phyloP scores from a whole-genome alignment of 2,113 vertebrate species.

The Limanda limanda region DNA sequence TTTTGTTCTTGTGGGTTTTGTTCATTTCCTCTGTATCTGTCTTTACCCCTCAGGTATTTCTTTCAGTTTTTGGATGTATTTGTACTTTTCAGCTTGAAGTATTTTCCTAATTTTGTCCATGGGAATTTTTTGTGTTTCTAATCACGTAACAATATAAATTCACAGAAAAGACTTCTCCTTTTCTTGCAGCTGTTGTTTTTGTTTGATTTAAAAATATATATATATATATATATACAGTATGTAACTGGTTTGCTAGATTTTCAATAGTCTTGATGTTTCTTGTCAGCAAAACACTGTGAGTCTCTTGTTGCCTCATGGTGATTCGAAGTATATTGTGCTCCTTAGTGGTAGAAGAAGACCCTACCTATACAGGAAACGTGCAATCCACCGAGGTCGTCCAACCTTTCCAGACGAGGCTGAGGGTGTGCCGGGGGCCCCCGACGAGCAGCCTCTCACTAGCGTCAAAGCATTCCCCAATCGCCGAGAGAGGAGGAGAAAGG shows the following conservation, averaged over 20 bases:
- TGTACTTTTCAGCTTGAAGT: slow-evolving; percentile 45
- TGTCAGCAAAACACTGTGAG: slow-evolving; percentile 21
- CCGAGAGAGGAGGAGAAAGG: slow-evolving; percentile 90
- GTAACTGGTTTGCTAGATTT: slow-evolving; percentile 45
- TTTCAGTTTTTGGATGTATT: slow-evolving; percentile 63
- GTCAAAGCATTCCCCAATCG: slow-evolving; percentile 80
- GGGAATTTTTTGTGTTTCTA: slow-evolving; percentile 44
- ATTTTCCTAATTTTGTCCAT: slow-evolving; percentile 59
- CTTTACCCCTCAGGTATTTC: slow-evolving; percentile 51
- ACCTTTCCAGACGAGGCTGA: slow-evolving; percentile 77
- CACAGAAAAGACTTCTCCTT: slow-evolving; percentile 64
- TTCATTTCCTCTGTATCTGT: slow-evolving; percentile 46
- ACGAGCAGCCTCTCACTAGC: slow-evolving; percentile 51
- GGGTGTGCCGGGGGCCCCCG: neutral
- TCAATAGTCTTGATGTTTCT: slow-evolving; percentile 33
- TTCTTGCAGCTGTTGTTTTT: slow-evolving; percentile 58
- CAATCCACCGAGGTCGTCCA: slow-evolving; percentile 82
- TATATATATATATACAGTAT: neutral
- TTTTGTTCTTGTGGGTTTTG: slow-evolving; percentile 66
- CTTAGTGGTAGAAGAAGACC: slow-evolving; percentile 84
- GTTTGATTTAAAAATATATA: slow-evolving; percentile 19
- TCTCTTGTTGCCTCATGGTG: slow-evolving; percentile 25
- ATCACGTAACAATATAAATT: slow-evolving; percentile 49
- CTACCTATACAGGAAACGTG: slow-evolving; percentile 84
- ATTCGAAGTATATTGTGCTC: slow-evolving; percentile 53